These are phyloP conservation scores for Neotoma lepida DNA, from an alignment of 2,113 vertebrate genomes.

Conservation along the genomic window DNA sequence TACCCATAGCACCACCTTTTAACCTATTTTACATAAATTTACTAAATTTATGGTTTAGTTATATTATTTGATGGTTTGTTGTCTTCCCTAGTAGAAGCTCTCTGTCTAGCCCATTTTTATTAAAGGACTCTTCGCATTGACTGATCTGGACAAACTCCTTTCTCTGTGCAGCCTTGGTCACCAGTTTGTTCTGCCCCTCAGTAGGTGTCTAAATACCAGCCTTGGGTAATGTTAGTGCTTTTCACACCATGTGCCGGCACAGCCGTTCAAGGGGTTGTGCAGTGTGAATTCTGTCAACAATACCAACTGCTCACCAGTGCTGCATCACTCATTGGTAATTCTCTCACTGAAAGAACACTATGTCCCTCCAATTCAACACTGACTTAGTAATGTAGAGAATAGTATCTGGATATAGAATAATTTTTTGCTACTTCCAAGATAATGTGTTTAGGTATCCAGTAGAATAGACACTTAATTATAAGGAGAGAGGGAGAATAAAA, in stretches of 20 bases:
- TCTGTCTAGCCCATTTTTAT: not conserved
- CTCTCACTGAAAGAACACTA: not conserved
- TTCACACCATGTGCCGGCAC: no score
- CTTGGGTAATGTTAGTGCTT: not conserved
- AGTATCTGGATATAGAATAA: not conserved
- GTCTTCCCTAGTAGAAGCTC: not conserved
- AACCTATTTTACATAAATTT: not conserved
- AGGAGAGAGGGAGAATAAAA: not conserved
- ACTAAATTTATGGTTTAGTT: not conserved
- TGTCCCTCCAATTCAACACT: not conserved
- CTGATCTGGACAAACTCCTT: not conserved
- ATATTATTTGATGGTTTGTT: not conserved
- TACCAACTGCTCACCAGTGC: not conserved
- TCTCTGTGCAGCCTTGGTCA: not conserved
- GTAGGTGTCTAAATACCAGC: not conserved
- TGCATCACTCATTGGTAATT: not conserved
- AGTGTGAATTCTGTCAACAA: not conserved
- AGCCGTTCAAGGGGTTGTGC: not conserved
- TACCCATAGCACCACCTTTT: not conserved
- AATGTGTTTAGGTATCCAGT: not conserved
- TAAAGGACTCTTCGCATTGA: not conserved
- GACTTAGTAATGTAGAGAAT: not conserved
- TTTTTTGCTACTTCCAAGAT: not conserved
- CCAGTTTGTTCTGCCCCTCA: not conserved
- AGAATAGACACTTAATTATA: slow-evolving; percentile 1